Evolutionary conservation across 1,140 invertebrate genomes (phyloP).

Genomic region (Holotrichia oblita): DNA sequence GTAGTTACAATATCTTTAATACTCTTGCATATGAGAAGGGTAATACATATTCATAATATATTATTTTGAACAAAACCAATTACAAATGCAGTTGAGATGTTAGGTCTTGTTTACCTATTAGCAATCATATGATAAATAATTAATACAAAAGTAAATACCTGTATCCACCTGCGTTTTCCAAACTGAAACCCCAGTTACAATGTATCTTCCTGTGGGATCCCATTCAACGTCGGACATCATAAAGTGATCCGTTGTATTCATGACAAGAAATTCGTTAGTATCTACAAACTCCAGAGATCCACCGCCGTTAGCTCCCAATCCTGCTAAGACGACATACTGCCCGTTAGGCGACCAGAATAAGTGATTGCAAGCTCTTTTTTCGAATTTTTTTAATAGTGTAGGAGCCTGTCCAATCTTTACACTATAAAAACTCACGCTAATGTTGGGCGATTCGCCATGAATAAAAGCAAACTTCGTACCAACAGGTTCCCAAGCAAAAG

Average conservation of each 20-base stretch:
- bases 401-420: constrained; percentile 89
- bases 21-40: no score
- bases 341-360: constrained; percentile 97
- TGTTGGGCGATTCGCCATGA: constrained; percentile 89
- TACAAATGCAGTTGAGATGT: no score
- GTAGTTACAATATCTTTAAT: no score
- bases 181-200: constrained; percentile 92
- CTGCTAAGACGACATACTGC: constrained; percentile 93
- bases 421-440: constrained; percentile 94
- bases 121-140: no score
- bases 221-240: constrained; percentile 96
- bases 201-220: constrained; percentile 99
- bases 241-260: constrained; percentile 92
- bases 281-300: constrained; percentile 95
- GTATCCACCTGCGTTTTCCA: constrained; percentile 98
- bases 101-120: no score
- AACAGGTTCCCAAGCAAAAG: constrained; percentile 98
- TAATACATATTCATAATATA: no score
- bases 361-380: constrained; percentile 92
- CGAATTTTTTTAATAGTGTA: constrained; percentile 86
- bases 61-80: no score
- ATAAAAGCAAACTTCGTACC: constrained; percentile 97
- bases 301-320: constrained; percentile 81
- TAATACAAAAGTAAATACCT: no score
- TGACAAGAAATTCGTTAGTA: constrained; percentile 93